Evolutionary conservation across 1,140 invertebrate genomes (phyloP), one percentile per base, ranked within the genome.

Genomic region (Cydia strobilella): DNA sequence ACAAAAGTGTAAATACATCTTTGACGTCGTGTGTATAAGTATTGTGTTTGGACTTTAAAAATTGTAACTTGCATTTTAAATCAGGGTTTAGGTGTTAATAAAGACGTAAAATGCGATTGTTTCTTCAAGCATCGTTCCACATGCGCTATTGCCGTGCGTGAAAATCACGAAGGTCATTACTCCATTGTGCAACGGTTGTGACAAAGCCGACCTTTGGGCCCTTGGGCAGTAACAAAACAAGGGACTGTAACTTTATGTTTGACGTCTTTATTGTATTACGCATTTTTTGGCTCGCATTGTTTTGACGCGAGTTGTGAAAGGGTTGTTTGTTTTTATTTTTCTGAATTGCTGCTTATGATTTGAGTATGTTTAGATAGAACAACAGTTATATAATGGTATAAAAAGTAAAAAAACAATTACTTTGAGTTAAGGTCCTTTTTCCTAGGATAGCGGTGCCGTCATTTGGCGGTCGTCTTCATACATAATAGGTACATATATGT

Each of bases 161-260:
- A 69, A 69, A 69, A 69, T 69, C 31, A 35, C 65, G 65, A 69
- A 69, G 65, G 65, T 69, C 65, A 35, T 69, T 35, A 35, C 65
- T 69, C 65, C 65, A 35, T 69, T 35, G 65, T 69, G 63, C 63
- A 35, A 39, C 63, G 27, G 63, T 66, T 63, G 62, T 65, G 63
- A 66, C 65, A 69, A 69, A 69, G 65, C 10, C 63, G 63, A 69
- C 65, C 65, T 69, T 69, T 69, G 27, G 31, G 65, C 65, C 65
- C 65, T 69, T 69, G 23, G 27, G 23, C 20, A n/a, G 48, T n/a
- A 48, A 27, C 20, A 35, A 69, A n/a, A 54, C 51, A 35, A 69
- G 27, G 65, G 31, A 69, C n/a, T 35, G 27, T 69, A 69, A 35
- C 31, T 69, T 69, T 69, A 59, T 39, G 65, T 39, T 35, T 35